A percentile compares a stretch with the other conserved stretches of the same genome.
phyloP scores from a whole-genome alignment of 2,888 invertebrate species.

The Ischnura elegans region DNA sequence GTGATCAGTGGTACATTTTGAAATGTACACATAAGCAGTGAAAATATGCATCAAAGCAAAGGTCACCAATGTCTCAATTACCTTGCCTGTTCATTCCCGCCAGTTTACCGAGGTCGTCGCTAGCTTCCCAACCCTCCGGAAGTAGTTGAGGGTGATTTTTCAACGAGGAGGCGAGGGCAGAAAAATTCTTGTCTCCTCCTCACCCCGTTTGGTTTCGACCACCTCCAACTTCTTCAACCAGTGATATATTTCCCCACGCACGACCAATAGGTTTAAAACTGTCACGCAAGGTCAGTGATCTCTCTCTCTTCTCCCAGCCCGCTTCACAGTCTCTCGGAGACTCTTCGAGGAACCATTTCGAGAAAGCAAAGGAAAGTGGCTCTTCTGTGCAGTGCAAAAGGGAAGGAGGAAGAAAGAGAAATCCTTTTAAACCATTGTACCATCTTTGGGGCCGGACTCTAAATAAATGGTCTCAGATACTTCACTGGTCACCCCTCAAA shows the following conservation, averaged over 20 bases:
- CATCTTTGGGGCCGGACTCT: neutral
- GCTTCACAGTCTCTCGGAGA: neutral
- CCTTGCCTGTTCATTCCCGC: too few species aligned
- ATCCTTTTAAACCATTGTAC: slow-evolving; percentile 27
- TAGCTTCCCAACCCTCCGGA: neutral
- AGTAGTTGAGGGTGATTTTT: neutral
- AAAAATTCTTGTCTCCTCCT: neutral
- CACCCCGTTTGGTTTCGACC: neutral
- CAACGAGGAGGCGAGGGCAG: neutral
- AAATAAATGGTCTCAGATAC: neutral
- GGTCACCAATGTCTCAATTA: too few species aligned
- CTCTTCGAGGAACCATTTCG: slow-evolving; percentile 37
- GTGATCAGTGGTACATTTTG: too few species aligned
- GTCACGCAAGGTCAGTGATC: slow-evolving; percentile 63
- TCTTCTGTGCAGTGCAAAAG: neutral
- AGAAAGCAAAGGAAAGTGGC: slow-evolving; percentile 5
- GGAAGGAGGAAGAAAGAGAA: slow-evolving; percentile 33
- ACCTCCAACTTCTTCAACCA: neutral
- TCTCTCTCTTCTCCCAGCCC: slow-evolving; percentile 26
- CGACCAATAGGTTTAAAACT: slow-evolving; percentile 30
- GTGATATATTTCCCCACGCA: slow-evolving; percentile 45
- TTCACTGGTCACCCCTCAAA: neutral
- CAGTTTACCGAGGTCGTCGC: neutral
- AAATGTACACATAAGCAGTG: too few species aligned
- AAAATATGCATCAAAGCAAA: too few species aligned